A percentile compares a stretch with the other conserved stretches of the same genome.
Conservation (phyloP, 37 sponge, comb jelly and placozoan species). For the Agelas oroides region DNA sequence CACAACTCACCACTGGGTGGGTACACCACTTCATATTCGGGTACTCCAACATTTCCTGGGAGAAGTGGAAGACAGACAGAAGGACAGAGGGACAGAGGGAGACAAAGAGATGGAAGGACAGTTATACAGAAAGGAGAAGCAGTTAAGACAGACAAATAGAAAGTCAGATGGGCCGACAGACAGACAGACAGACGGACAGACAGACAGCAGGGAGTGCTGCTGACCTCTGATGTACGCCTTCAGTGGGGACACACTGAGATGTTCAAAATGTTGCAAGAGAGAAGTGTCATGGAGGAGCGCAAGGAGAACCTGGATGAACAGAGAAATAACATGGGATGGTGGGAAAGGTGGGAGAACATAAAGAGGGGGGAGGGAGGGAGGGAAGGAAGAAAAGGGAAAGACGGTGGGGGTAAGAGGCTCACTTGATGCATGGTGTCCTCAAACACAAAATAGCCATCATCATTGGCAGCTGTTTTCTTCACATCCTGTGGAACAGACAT, state of each 20-base stretch:
- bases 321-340: neutral
- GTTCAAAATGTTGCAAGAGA: slow-evolving; percentile 13
- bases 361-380: neutral
- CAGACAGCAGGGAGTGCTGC: too few species aligned
- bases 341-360: neutral
- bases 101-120: too few species aligned
- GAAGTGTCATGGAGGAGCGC: slow-evolving; percentile 34
- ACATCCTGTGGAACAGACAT: slow-evolving; percentile 55
- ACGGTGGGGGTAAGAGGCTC: neutral
- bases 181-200: too few species aligned
- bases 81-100: too few species aligned
- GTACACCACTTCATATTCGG: slow-evolving; percentile 21
- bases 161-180: too few species aligned
- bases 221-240: slow-evolving; percentile 4
- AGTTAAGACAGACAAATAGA: too few species aligned
- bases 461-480: slow-evolving; percentile 74
- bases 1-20: slow-evolving; percentile 40
- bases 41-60: neutral
- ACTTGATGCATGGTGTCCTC: slow-evolving; percentile 82
- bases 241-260: slow-evolving; percentile 7
- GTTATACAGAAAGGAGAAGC: too few species aligned
- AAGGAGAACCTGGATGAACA: slow-evolving; percentile 9
- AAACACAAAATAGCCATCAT: slow-evolving; percentile 93
- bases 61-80: too few species aligned
- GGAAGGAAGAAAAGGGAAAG: neutral